Conservation (phyloP, 1,140 invertebrate species). For the Nylanderia fulva region DNA sequence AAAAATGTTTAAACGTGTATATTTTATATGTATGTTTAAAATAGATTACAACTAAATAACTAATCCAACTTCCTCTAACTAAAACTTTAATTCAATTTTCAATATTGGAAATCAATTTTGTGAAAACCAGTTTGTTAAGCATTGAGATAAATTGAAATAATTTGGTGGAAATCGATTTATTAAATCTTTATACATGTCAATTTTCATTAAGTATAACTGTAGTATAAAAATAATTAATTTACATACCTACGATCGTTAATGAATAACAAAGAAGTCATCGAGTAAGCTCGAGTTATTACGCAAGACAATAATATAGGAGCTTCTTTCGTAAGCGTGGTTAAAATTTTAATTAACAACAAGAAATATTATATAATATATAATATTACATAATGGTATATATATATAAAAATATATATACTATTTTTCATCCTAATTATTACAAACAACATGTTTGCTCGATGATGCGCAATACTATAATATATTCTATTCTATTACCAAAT, state of each 20-base stretch:
- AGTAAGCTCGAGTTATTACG: conserved; percentile 67
- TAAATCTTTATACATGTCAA: conserved; percentile 68
- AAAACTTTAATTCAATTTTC: too few species aligned
- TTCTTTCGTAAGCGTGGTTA: conserved; percentile 54
- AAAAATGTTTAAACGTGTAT: neutral
- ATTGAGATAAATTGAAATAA: neutral
- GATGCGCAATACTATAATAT: conserved; percentile 6
- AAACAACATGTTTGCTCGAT: conserved; percentile 51
- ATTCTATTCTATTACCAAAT: conserved; percentile 17
- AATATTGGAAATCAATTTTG: neutral
- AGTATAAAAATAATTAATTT: conserved; percentile 73
- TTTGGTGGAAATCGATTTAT: conserved; percentile 67
- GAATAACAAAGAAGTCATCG: conserved; percentile 51
- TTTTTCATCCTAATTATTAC: conserved; percentile 44
- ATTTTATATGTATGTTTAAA: neutral
- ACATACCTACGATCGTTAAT: conserved; percentile 63
- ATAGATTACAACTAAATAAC: neutral
- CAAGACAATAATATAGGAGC: conserved; percentile 28
- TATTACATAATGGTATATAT: conserved; percentile 61
- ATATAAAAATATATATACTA: conserved; percentile 64
- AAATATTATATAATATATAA: conserved; percentile 29
- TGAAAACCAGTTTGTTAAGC: neutral
- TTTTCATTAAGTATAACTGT: conserved; percentile 53
- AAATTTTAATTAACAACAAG: conserved; percentile 66
- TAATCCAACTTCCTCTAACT: too few species aligned